A percentile compares a stretch with the other conserved stretches of the same genome.
Conservation (phyloP, 2,888 invertebrate species). For the Drosophila diplacantha region DNA sequence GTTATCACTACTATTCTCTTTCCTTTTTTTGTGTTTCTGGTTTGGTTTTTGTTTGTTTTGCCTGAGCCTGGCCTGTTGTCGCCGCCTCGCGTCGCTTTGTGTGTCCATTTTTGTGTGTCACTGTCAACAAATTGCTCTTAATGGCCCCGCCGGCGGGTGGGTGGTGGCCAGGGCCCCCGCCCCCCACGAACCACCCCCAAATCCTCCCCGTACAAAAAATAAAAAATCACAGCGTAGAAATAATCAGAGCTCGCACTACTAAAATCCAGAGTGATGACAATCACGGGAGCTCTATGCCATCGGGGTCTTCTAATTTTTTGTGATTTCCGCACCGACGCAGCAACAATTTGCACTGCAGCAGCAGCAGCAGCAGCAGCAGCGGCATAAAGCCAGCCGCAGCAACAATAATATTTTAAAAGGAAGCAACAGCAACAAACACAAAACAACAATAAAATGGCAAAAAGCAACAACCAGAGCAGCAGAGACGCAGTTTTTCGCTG, state of each 20-base stretch:
- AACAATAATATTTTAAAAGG: constrained; percentile 23
- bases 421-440: constrained; percentile 27
- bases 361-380: constrained; percentile 29
- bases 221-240: neutral
- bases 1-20: constrained; percentile 21
- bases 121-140: constrained; percentile 73
- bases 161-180: constrained; percentile 32
- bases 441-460: constrained; percentile 16
- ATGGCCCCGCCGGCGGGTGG: constrained; percentile 54
- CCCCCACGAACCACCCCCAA: neutral
- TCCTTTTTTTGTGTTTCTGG: constrained; percentile 1
- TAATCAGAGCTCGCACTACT: constrained; percentile 17
- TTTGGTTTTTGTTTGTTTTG: constrained; percentile 24
- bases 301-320: constrained; percentile 59
- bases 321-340: constrained; percentile 59
- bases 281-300: constrained; percentile 45
- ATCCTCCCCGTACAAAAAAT: neutral
- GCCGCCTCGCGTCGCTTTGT: constrained; percentile 52
- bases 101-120: constrained; percentile 71
- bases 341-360: constrained; percentile 44
- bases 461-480: constrained; percentile 26
- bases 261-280: constrained; percentile 41
- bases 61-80: constrained; percentile 47
- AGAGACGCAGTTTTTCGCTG: constrained; percentile 17
- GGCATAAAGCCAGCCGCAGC: constrained; percentile 23